A percentile compares a stretch with the other conserved stretches of the same genome.
These are phyloP conservation scores for Epinephelus cyanopodus DNA, from an alignment of 2,113 vertebrate genomes.

Conservation along the genomic window DNA sequence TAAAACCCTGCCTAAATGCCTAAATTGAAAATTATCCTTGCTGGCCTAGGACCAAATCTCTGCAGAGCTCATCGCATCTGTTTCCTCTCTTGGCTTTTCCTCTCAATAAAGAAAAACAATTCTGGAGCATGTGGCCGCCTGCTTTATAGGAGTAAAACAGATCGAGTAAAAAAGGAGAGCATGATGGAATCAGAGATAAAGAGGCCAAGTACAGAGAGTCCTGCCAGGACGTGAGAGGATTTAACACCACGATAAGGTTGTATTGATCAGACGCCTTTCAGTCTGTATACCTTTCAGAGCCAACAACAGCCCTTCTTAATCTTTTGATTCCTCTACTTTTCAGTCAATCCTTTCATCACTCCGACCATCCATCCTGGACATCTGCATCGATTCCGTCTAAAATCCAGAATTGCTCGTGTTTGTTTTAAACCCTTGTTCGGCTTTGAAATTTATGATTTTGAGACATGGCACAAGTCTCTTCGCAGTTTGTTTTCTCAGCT, in stretches of 20 bases:
- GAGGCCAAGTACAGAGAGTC: constrained; percentile 46
- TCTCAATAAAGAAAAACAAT: constrained; percentile 43
- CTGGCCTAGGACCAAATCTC: constrained; percentile 54
- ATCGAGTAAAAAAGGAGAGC: constrained; percentile 40
- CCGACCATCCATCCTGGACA: constrained; percentile 5
- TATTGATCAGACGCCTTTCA: constrained; percentile 70
- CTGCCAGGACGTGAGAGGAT: constrained; percentile 56
- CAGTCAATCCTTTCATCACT: constrained; percentile 54
- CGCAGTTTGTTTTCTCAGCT: neutral
- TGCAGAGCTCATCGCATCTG: constrained; percentile 36
- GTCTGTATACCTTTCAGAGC: constrained; percentile 53
- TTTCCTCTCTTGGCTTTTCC: constrained; percentile 32
- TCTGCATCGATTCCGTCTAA: constrained; percentile 25
- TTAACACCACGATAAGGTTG: constrained; percentile 55
- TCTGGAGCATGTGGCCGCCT: constrained; percentile 2
- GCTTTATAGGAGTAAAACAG: constrained; percentile 34
- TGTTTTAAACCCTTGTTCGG: constrained; percentile 13
- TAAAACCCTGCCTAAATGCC: constrained; percentile 41
- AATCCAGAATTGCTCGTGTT: constrained; percentile 25
- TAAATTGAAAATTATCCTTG: constrained; percentile 57
- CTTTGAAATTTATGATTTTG: constrained; percentile 13
- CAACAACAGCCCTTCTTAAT: constrained; percentile 63
- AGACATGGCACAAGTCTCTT: neutral
- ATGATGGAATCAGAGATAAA: constrained; percentile 54
- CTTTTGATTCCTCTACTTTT: constrained; percentile 60